phyloP scores from a whole-genome alignment of 2,888 invertebrate genomes.

The Erebia palarica region DNA sequence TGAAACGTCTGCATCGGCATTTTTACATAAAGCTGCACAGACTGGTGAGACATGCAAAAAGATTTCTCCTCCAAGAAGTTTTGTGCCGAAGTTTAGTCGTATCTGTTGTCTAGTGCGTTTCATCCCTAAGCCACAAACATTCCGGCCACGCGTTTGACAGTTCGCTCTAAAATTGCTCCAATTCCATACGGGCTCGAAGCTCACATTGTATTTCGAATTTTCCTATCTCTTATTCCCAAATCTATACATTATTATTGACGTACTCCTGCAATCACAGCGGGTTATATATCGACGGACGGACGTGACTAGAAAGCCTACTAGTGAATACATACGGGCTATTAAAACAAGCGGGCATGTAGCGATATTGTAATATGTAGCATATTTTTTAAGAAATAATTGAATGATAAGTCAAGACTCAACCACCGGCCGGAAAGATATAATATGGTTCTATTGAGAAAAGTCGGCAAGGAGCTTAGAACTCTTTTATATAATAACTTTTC shows the following conservation, averaged over 20 bases:
- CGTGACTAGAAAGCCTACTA: conserved; percentile 43
- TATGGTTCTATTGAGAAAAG: too few species aligned
- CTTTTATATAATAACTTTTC: too few species aligned
- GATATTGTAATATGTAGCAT: not conserved
- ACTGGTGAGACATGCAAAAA: too few species aligned
- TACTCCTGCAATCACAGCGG: conserved; percentile 58
- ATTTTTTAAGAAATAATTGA: too few species aligned
- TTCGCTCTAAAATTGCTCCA: conserved; percentile 9
- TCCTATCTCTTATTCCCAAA: conserved; percentile 49
- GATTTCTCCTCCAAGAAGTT: too few species aligned
- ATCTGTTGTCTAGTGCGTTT: too few species aligned
- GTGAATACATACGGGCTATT: conserved; percentile 33
- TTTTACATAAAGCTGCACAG: too few species aligned
- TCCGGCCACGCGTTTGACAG: conserved; percentile 8
- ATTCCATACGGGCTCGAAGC: conserved; percentile 9
- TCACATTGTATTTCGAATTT: conserved; percentile 35
- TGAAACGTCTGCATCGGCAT: too few species aligned
- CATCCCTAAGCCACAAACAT: not conserved
- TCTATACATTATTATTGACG: conserved; percentile 62
- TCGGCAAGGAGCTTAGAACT: too few species aligned
- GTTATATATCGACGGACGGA: conserved; percentile 38
- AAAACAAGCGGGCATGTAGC: conserved; percentile 27
- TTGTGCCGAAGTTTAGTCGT: too few species aligned
- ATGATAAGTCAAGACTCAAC: too few species aligned
- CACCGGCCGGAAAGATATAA: too few species aligned